Base-by-base conservation (phyloP, 1,140 invertebrate genomes). In the Penaeus vannamei region DNA sequence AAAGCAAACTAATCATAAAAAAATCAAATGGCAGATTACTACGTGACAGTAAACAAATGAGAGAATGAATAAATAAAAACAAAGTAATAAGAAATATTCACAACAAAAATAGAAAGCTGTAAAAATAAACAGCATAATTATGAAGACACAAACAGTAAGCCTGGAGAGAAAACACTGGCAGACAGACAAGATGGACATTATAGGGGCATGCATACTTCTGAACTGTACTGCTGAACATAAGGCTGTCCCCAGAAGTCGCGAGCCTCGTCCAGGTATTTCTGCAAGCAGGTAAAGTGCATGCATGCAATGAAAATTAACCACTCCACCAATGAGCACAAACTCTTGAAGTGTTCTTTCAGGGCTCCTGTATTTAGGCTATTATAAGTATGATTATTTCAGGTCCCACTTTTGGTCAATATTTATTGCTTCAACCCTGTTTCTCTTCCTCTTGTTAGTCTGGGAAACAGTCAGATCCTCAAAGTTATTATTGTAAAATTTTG, bases 261-360 rank as follows among this genome's bases (percentile, higher is more conserved):
- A 62, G 88, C 88, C 84, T 90, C 88, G 62, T 90, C 88, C 88
- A 90, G 84, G 88, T 90, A 90, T 90, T 86, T 90, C 88, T 90
- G 88, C 79, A 90, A 85, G 84, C 84, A 85, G 84, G 88, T 89
- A 85, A 81, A 84, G 82, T 80, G 82, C 69, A 80, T 79, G 82
- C 87, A 85, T 85, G 83, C 82, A 64, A 76, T 84, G 42, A 89
- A 76, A 84, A 76, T 77, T 32, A 59, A 77, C 72, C 66, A 84
- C 32, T 85, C 36, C 76, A 85, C 64, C 81, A 88, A 88, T 76
- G 29, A 32, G 42, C 72, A n/a, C 29, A 76, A 76, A 32, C 66
- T 87, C 76, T 53, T 61, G 36, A 26, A 26, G 29, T 26, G 60
- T 26, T 90, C 72, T 19, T 91, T 53, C 53, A 53, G 53, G 53